phyloP scores from a whole-genome alignment of 2,797 vertebrate genomes.

The Rhadinocentrus ornatus region DNA sequence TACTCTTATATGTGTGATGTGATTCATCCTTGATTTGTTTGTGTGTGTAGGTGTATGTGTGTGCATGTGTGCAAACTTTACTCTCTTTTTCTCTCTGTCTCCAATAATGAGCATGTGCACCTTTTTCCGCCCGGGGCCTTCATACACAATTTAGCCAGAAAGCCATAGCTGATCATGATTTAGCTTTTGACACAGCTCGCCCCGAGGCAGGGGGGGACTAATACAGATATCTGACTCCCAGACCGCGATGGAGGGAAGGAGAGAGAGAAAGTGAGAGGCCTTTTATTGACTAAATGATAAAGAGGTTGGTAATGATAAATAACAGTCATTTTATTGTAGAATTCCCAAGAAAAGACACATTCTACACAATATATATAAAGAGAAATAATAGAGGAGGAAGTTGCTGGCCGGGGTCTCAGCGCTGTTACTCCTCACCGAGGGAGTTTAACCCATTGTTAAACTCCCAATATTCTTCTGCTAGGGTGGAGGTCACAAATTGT shows the following conservation, averaged over 20 bases:
- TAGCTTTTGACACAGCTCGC: constrained; percentile 99
- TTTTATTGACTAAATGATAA: constrained; percentile 99
- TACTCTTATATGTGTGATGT: constrained; percentile 46
- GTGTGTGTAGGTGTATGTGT: constrained; percentile 1
- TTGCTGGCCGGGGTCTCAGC: constrained; percentile 64
- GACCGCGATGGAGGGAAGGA: constrained; percentile 90
- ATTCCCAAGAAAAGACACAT: constrained; percentile 99
- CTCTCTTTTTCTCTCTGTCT: constrained; percentile 88
- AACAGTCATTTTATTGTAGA: constrained; percentile 99
- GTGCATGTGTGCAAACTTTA: constrained; percentile 75
- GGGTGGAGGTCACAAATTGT: constrained; percentile 90
- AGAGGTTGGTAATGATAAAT: constrained; percentile 99
- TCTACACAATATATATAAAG: constrained; percentile 91
- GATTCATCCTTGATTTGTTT: constrained; percentile 81
- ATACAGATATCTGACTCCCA: constrained; percentile 99
- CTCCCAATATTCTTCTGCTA: constrained; percentile 87
- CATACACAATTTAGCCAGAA: constrained; percentile 99
- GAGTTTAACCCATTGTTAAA: constrained; percentile 90
- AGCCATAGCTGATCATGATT: constrained; percentile 99
- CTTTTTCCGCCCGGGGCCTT: constrained; percentile 96
- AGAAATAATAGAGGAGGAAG: constrained; percentile 86
- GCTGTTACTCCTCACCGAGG: constrained; percentile 83
- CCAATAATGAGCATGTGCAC: constrained; percentile 99
- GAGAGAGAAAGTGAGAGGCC: constrained; percentile 90
- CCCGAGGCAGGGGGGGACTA: constrained; percentile 95